Percentiles rank a stretch among this genome's conserved stretches.
These are phyloP conservation scores for Penelope pileata DNA, from an alignment of 2,113 vertebrate genomes.

Conservation along the genomic window DNA sequence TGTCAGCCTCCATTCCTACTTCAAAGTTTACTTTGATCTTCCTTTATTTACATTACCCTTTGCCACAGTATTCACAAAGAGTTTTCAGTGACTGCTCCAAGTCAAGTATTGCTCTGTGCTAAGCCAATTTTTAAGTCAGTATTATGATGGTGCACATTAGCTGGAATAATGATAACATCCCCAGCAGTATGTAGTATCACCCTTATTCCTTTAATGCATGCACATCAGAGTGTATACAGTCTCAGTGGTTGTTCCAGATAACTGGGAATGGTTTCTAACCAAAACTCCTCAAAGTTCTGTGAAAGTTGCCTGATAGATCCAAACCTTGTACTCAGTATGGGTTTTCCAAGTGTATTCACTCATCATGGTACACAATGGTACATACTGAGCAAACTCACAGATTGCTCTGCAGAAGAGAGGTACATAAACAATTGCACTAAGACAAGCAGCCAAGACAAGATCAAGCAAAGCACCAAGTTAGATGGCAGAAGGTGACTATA, in stretches of 20 bases:
- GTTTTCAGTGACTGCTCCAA: conserved; percentile 46
- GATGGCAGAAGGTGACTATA: background rate
- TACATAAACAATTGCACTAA: background rate
- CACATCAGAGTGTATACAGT: background rate
- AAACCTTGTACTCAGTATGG: background rate
- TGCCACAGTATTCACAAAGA: conserved; percentile 35
- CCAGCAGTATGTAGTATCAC: background rate
- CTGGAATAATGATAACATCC: background rate
- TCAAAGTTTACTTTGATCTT: conserved; percentile 70
- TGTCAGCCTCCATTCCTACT: conserved; percentile 44
- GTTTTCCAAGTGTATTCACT: background rate
- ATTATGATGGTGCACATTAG: background rate
- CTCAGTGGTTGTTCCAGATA: background rate
- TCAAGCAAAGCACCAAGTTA: background rate
- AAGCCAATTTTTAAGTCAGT: background rate
- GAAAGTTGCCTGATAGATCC: background rate
- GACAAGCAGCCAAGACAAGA: background rate
- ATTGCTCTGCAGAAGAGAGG: background rate
- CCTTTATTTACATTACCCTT: conserved; percentile 60
- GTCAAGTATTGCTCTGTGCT: background rate
- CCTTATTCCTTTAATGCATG: background rate
- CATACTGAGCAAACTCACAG: background rate
- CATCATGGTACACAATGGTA: background rate
- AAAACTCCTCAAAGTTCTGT: background rate
- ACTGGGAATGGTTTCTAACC: background rate